Evolutionary conservation across 2,888 invertebrate genomes (phyloP).

Genomic region (Nyleta sp.): DNA sequence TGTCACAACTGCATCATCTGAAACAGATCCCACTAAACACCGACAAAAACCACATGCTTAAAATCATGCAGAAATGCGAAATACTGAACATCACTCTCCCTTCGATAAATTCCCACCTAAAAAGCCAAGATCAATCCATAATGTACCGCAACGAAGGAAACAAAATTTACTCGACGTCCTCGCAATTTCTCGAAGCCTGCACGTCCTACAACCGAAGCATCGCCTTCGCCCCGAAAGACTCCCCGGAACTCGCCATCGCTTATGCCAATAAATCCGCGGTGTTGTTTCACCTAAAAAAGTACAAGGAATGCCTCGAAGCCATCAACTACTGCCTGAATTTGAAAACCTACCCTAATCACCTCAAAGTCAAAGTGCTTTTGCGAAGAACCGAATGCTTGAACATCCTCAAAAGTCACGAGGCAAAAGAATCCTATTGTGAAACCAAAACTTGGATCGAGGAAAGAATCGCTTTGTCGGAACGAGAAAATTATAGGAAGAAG

Average conservation of each 20-base stretch:
- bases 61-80: no score
- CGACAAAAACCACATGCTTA: no score
- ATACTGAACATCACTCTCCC: no score
- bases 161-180: background rate
- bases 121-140: no score
- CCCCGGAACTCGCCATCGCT: constrained; percentile 86
- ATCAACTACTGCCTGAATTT: constrained; percentile 86
- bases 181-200: background rate
- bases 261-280: constrained; percentile 91
- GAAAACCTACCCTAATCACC: constrained; percentile 85
- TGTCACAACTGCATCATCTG: no score
- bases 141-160: constrained; percentile 35
- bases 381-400: constrained; percentile 84
- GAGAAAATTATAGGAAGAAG: no score
- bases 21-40: no score
- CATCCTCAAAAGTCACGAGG: background rate
- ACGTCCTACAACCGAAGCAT: constrained; percentile 87
- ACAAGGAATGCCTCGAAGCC: constrained; percentile 87
- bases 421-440: constrained; percentile 13
- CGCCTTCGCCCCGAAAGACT: constrained; percentile 85
- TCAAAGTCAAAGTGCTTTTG: constrained; percentile 86
- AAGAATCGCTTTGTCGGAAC: no score
- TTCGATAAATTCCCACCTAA: no score
- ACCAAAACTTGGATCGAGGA: no score
- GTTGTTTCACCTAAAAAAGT: constrained; percentile 86